Evolutionary conservation across 2,113 vertebrate species (phyloP).

Genomic region (Sorex araneus): DNA sequence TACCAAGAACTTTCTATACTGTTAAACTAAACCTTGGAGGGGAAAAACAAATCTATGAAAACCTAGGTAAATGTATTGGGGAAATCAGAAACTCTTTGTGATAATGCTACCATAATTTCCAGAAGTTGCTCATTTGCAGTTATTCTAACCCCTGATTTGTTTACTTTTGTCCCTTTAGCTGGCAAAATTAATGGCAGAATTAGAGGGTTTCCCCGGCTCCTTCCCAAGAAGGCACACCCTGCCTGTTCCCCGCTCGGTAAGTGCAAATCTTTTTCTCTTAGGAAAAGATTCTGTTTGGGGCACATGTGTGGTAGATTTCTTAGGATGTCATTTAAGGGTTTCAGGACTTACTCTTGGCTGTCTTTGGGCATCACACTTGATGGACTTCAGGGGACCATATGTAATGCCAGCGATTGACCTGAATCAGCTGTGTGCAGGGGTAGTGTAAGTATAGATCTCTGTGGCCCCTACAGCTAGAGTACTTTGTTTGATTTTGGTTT

Average conservation of each 20-base stretch:
- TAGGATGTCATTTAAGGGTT: background rate
- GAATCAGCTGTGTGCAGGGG: no score
- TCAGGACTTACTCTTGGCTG: no score
- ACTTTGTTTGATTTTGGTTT: no score
- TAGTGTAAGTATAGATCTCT: no score
- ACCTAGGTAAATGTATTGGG: background rate
- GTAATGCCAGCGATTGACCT: no score
- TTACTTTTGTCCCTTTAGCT: constrained; percentile 89
- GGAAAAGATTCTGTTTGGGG: background rate
- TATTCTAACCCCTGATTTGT: constrained; percentile 62
- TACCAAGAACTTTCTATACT: no score
- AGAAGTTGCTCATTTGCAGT: constrained; percentile 70
- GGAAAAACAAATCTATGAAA: background rate
- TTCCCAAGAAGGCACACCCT: constrained; percentile 88
- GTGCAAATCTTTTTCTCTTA: constrained; percentile 68
- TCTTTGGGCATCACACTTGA: no score
- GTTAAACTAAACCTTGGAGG: background rate
- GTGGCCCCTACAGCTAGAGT: no score
- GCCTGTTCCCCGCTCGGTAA: constrained; percentile 88
- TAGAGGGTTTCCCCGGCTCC: constrained; percentile 94
- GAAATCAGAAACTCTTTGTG: constrained; percentile 49
- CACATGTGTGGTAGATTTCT: background rate
- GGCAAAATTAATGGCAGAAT: constrained; percentile 97
- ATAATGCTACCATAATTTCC: constrained; percentile 50
- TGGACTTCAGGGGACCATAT: no score